phyloP scores from a whole-genome alignment of 2,113 vertebrate species.

The Zosterops hypoxanthus region DNA sequence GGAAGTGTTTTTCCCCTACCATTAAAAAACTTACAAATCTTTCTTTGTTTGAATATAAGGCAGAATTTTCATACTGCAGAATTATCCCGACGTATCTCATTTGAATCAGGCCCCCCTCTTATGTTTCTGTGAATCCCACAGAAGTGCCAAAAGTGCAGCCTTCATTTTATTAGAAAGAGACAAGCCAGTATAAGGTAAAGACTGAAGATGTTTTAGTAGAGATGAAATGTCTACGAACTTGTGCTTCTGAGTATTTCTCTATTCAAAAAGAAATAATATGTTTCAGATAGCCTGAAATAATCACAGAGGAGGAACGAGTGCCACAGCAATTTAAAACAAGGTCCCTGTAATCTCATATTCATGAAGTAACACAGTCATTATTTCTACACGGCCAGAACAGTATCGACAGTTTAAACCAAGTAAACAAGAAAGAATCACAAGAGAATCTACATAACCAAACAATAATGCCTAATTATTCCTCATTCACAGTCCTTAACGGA shows the following conservation, averaged over 20 bases:
- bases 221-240: not conserved
- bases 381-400: constrained; percentile 4
- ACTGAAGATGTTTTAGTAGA: not conserved
- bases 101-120: not conserved
- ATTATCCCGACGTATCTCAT: not conserved
- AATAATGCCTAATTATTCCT: constrained; percentile 22
- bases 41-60: not conserved
- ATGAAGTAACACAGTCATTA: not conserved
- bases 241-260: not conserved
- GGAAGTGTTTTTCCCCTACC: not conserved
- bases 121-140: not conserved
- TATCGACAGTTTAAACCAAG: not conserved
- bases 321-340: not conserved
- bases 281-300: constrained; percentile 7
- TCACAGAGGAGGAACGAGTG: not conserved
- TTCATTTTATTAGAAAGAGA: not conserved
- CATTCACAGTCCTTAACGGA: not conserved
- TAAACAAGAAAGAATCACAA: constrained; percentile 35
- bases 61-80: not conserved
- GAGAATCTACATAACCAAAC: constrained; percentile 34
- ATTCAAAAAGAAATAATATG: not conserved
- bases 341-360: constrained; percentile 31
- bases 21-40: constrained; percentile 4
- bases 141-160: not conserved
- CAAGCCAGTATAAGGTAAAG: not conserved